Evolutionary conservation across 2,797 vertebrate genomes (phyloP), one percentile per base, ranked within the genome.

Genomic region (Sternarchorhynchus goeldii): DNA sequence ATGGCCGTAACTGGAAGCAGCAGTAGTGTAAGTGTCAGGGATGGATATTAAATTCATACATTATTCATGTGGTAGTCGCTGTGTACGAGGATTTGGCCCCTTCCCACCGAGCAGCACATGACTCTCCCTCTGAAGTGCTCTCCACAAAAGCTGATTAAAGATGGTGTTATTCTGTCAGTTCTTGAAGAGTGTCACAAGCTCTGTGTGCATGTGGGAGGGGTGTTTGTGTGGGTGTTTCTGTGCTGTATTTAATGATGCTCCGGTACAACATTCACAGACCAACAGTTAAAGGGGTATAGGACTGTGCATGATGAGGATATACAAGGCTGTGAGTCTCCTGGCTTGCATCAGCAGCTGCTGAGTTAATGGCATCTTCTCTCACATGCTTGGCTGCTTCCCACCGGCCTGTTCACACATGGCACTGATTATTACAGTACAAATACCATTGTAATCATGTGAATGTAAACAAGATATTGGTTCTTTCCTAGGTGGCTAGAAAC

Each of bases 11-110:
- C 56, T 82, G 57, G 21, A 78, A 83, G 79, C 57, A 29, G 76
- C 78, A 81, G 75, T 59, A 72, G 32, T 67, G 64, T 74, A 77
- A 80, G 78, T 84, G 82, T 83, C 80, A 82, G 68, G 53, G 76
- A 80, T 88, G 81, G 87, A 87, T 88, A 80, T 86, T 88, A 84
- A 83, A 87, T 85, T 56, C 62, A 81, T 76, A 56, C 80, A 83
- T 88, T 88, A 87, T 89, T 88, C 83, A 88, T 87, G 71, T 68
- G 21, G 77, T 78, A 76, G 78, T 83, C 56, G 71, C 79, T 85
- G 76, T 81, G 82, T 72, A 83, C 68, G 79, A 81, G 83, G 80
- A 84, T 87, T 86, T 83, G 75, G 80, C 73, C 20, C 57, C 45
- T 39, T 39, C 81, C 69, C 77, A 66, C 78, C 58, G 60, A 62